Evolutionary conservation across 2,888 invertebrate species (phyloP), one percentile per base, ranked within the genome.

Genomic region (Diogma glabrata): DNA sequence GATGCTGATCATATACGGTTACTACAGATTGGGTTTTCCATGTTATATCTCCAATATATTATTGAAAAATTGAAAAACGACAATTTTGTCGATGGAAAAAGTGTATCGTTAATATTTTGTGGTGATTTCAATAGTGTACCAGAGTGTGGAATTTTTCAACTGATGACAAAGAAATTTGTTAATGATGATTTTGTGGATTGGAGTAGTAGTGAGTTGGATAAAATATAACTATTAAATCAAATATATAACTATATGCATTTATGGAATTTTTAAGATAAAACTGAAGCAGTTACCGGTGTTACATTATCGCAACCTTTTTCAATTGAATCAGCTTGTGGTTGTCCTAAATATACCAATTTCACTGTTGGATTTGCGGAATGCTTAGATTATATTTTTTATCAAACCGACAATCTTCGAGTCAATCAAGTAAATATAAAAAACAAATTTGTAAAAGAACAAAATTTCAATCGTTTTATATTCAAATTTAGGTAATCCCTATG

Each of bases 101-200:
- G 72, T 28, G 72, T 87, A 23, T 79, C 83, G 2, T 61, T 91
- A 2, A 67, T 95, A 51, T 77, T 92, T 58, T 89, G 90, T 69
- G 96, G 96, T 1, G 96, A 96, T 67, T 93, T 95, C 61, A 96
- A 96, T 65, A 90, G 89, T 65, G 78, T 79, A 2, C 92, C 93
- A 1, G 79, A 82, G 49, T 84, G 83, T 65, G 90, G 88, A 1
- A 80, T 92, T 60, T 88, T 82, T 67, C 77, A 84, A 61, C 72
- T 91, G 50, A 81, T 87, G 68, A 87, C 84, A 0, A 75, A 79
- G 36, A 83, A 84, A 51, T 61, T 66, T 54, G 77, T 91, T 5
- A 75, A 78, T 28, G 73, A 72, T 50, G 71, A 80, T 59, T 78
- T 80, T 56, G 68, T 75, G 16, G 90, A 90, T 64, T 93, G 90